Base-by-base conservation (phyloP, 2,113 vertebrate species). In the Corythoichthys haematopterus region DNA sequence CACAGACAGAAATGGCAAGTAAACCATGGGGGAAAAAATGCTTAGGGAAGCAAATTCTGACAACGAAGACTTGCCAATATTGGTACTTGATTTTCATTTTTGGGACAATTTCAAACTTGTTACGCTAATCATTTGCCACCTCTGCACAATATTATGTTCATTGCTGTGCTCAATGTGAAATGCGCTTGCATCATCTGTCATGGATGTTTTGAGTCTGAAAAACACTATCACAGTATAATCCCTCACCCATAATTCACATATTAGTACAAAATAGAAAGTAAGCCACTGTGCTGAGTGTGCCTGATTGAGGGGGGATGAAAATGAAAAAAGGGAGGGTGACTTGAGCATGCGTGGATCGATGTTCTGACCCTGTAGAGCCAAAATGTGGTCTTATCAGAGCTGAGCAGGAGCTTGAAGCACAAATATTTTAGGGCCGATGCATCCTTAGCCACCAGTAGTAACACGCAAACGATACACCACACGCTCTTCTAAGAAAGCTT, bases 151-250 rank as follows among this genome's bases (percentile, higher is more conserved):
- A 20, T 52, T 52, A 52, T 52, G 70, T 72, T 71, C 37, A 69
- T 76, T 38, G 68, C 47, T 6, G 6, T 38, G 69, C 72, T 47
- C 46, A 10, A 55, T 40, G 68, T 46, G 62, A 35, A n/a, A 45
- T 50, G 48, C 56, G 47, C 64, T 80, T 63, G 66, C n/a, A 50
- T 66, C 74, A 15, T 65, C 69, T 64, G 3, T 69, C 28, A 71
- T 74, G 77, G 74, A 64, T 48, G 1, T 13, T 65, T 56, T 55
- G 62, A 67, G 57, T 47, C 66, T 65, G 57, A 46, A 56, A 48
- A 68, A 67, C 47, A 57, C 46, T 57, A 66, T 85, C 86, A 89
- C 86, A 89, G 83, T 89, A 75, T 83, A 72, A 78, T 16, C 70
- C 68, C 64, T 76, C 28, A 28, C 68, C 65, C 75, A 72, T 66